phyloP scores from a whole-genome alignment of 2,888 invertebrate genomes.

The Volucella inanis region DNA sequence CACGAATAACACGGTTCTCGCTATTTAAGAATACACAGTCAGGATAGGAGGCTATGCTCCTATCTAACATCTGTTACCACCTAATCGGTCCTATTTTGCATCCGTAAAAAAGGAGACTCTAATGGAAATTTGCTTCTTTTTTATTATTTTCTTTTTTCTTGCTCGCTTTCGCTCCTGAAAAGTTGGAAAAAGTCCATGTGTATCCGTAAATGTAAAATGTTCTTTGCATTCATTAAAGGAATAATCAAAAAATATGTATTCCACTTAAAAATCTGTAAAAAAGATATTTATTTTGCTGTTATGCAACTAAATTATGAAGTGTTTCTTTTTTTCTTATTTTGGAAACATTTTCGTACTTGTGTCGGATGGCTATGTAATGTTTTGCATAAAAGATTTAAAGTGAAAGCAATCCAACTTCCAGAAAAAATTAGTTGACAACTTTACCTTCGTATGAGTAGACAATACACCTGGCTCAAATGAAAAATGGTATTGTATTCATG shows the following conservation, averaged over 20 bases:
- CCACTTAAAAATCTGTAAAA: neutral
- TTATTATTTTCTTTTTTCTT: no score
- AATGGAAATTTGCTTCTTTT: constrained; percentile 1
- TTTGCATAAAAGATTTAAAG: neutral
- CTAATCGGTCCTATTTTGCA: neutral
- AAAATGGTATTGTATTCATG: neutral
- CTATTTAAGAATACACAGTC: no score
- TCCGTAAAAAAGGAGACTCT: constrained; percentile 9
- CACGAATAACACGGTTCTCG: no score
- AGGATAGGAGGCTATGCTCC: neutral
- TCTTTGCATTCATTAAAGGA: constrained; percentile 27
- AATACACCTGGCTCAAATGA: constrained; percentile 20
- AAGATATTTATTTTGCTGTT: constrained; percentile 1
- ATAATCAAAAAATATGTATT: neutral
- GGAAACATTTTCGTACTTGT: neutral
- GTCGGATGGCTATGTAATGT: no score
- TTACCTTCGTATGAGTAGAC: no score
- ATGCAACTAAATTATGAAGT: neutral
- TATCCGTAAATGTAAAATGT: constrained; percentile 6
- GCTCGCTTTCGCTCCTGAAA: neutral
- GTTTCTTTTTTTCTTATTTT: neutral
- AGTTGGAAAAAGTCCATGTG: neutral
- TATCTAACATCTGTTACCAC: constrained; percentile 30
- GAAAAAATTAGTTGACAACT: constrained; percentile 27
- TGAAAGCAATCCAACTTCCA: constrained; percentile 7